Evolutionary conservation across 2,113 vertebrate genomes (phyloP).

Genomic region (Datnioides undecimradiatus): DNA sequence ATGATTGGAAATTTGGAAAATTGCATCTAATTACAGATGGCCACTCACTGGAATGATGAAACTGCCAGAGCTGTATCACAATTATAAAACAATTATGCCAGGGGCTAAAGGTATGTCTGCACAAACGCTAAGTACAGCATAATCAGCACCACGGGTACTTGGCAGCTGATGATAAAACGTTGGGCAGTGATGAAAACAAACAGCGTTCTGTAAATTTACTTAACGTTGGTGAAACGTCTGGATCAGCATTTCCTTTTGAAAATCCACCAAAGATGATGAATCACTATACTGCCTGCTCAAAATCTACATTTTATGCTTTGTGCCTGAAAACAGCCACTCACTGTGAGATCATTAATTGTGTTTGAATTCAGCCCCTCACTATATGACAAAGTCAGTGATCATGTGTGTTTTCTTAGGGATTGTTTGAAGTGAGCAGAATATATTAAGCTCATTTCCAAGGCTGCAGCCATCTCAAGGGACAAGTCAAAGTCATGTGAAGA

Average conservation of each 20-base stretch:
- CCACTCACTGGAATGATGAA: slow-evolving; percentile 30
- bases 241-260: neutral
- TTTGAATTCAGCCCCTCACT: neutral
- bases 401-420: neutral
- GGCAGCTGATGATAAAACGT: neutral
- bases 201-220: neutral
- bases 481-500: slow-evolving; percentile 7
- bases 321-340: neutral
- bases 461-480: neutral
- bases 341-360: neutral
- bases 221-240: neutral
- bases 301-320: neutral
- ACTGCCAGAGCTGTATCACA: slow-evolving; percentile 36
- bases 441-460: neutral
- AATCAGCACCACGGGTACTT: slow-evolving; percentile 40
- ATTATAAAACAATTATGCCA: slow-evolving; percentile 49
- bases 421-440: neutral
- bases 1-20: slow-evolving; percentile 65
- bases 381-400: neutral
- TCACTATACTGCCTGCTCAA: neutral
- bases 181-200: neutral
- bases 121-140: slow-evolving; percentile 24
- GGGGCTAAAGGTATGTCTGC: slow-evolving; percentile 33
- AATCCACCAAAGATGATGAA: neutral
- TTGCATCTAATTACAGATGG: slow-evolving; percentile 53